Base-by-base conservation (phyloP, 2,888 invertebrate species). In the Polydrusus pterygomalis region DNA sequence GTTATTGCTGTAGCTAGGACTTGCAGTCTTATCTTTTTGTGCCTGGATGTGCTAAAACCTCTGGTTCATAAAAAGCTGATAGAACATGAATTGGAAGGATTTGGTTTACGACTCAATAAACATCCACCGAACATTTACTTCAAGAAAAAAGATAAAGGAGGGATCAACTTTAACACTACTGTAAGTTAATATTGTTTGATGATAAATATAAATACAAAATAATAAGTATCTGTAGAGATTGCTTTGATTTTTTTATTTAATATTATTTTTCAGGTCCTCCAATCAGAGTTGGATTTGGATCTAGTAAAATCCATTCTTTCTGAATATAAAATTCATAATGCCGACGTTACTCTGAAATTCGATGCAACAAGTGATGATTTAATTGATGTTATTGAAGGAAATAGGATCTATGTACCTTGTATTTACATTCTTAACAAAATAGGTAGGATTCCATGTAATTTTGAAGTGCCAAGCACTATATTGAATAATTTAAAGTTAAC, bases 341-440 rank as follows among this genome's bases (percentile, higher is more conserved):
- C 99, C 13, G 99, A 99, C 86, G 95, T 99, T 72, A 97, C 97
- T 0, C 89, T 99, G 56, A 92, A 96, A 79, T 96, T 94, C 84
- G 98, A 99, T 87, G 97, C 98, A 0, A 97, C 97, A 0, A 95
- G 97, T 82, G 99, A 99, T 86, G 99, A 99, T 88, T 89, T 99
- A 54, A 99, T 99, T 83, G 99, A 99, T 88, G 95, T 98, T 8
- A 95, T 99, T 80, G 99, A 99, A 89, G 99, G 99, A 71, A 99
- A 99, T 89, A 92, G 99, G 77, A 95, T 99, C 82, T 99, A 99
- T 87, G 93, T 99, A 81, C 99, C 99, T 1, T 99, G 99, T 89
- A 98, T 99, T 88, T 99, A 99, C 89, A 91, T 99, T 80, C 92
- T 99, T 64, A 99, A 99, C 88, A 99, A 99, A 91, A 99, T 99